A percentile compares a stretch with the other conserved stretches of the same genome.
These are phyloP conservation scores for Platysternon megacephalum DNA, from an alignment of 2,113 vertebrate genomes.

Conservation along the genomic window DNA sequence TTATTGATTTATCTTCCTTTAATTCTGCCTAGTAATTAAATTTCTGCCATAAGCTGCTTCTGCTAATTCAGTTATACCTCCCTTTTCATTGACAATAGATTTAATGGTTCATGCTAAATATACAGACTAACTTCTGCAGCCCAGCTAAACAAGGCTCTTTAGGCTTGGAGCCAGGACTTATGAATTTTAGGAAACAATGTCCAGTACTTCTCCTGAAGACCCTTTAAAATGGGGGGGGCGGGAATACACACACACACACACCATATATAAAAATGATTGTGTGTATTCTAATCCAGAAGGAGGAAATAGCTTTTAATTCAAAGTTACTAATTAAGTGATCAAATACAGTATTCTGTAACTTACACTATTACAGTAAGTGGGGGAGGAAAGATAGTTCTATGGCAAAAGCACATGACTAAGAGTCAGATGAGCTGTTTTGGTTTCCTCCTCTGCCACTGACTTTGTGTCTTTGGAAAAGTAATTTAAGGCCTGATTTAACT, in stretches of 20 bases:
- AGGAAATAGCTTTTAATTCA: constrained; percentile 4
- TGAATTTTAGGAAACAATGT: neutral
- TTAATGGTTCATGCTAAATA: constrained; percentile 12
- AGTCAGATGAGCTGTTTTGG: neutral
- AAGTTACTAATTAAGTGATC: neutral
- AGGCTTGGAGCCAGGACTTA: neutral
- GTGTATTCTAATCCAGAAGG: neutral
- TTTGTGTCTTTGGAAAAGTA: neutral
- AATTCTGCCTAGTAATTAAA: constrained; percentile 59
- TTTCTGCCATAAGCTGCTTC: constrained; percentile 51
- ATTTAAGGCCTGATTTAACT: neutral
- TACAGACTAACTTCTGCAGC: neutral
- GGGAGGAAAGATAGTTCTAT: neutral
- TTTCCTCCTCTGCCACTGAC: neutral
- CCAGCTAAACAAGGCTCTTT: neutral
- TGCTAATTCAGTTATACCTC: constrained; percentile 55
- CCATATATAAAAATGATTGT: neutral
- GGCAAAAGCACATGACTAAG: neutral
- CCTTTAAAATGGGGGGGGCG: too few species aligned
- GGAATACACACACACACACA: too few species aligned
- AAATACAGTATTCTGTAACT: neutral
- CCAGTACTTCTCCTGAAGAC: neutral
- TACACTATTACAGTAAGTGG: neutral
- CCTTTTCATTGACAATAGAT: constrained; percentile 56
- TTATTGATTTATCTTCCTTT: constrained; percentile 58